These are phyloP conservation scores for Pilophorus perplexus DNA, from an alignment of 2,888 invertebrate species.

Conservation along the genomic window DNA sequence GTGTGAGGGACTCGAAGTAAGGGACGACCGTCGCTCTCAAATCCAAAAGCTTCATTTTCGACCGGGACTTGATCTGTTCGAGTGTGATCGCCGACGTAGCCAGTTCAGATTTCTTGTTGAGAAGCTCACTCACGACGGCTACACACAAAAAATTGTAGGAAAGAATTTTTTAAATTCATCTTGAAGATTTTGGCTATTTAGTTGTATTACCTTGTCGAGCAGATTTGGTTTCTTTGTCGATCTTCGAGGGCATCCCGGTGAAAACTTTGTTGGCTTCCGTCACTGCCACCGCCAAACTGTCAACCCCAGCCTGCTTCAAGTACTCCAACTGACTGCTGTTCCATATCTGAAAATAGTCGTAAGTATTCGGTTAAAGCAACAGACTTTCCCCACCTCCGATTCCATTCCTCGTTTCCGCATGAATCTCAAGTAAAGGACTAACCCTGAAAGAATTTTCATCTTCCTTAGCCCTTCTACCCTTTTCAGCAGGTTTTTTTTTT, in stretches of 20 bases:
- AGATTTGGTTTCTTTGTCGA: slow-evolving; percentile 59
- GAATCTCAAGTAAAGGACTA: too few species aligned
- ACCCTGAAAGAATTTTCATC: too few species aligned
- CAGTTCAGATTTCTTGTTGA: slow-evolving; percentile 59
- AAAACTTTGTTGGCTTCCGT: slow-evolving; percentile 61
- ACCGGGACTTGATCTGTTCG: slow-evolving; percentile 60
- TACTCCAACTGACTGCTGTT: slow-evolving; percentile 42
- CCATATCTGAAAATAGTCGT: slow-evolving; percentile 37
- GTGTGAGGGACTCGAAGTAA: slow-evolving; percentile 52
- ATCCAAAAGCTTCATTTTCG: slow-evolving; percentile 55
- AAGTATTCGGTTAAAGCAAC: too few species aligned
- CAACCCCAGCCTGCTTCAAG: slow-evolving; percentile 42
- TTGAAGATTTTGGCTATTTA: too few species aligned
- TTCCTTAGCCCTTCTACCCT: too few species aligned
- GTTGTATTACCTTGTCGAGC: slow-evolving; percentile 63
- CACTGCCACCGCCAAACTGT: slow-evolving; percentile 52
- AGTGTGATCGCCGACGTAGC: slow-evolving; percentile 61
- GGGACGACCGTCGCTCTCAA: slow-evolving; percentile 50
- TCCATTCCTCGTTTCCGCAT: too few species aligned
- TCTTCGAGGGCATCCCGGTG: slow-evolving; percentile 60
- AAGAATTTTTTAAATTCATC: too few species aligned
- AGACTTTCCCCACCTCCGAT: too few species aligned
- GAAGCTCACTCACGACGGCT: slow-evolving; percentile 61
- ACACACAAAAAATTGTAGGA: neutral
- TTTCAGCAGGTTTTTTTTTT: too few species aligned